Base-by-base conservation (phyloP, 2,797 vertebrate species). In the Hoplostethus atlanticus region DNA sequence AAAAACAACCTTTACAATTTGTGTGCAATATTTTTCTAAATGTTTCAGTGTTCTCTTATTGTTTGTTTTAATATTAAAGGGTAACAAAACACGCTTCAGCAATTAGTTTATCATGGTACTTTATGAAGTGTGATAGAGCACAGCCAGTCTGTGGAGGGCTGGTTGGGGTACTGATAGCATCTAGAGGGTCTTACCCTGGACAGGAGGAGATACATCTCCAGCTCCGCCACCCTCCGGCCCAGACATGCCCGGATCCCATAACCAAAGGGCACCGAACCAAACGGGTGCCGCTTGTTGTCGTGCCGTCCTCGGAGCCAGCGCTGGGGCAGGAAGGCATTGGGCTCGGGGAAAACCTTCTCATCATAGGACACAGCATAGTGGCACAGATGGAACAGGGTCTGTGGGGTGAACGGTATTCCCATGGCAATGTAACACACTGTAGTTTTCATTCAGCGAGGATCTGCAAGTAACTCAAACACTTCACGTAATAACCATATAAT, bases 381-480 rank as follows among this genome's bases (percentile, higher is more conserved):
- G 73, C 95, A 96, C 60, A 96, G 84, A 79, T 96, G 95, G 89
- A 96, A 96, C 57, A 96, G 83, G 2, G 94, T 96, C 95, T 96
- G 87, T 0, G 36, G 59, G 58, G 57, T 25, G 70, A 16, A 51
- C 15, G 31, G 21, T 2, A 38, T 9, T 12, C 0, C 3, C n/a
- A 10, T 8, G 17, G 28, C 28, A 28, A 28, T 28, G 28, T 28
- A 28, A 28, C 28, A 28, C 47, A 6, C 17, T 48, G 15, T 31
- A 10, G 13, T 55, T 55, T n/a, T 55, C 28, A 55, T 15, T 55
- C 30, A 34, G 15, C 34, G 53, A 55, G 30, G 11, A 40, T 40
- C 38, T 10, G 38, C 38, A 40, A 10, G 38, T 40, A 40, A 40
- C 38, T 40, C 38, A 40, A 40, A 40, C 2, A 10, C 38, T 36